These are phyloP conservation scores for Leptinotarsa haldemani DNA, from an alignment of 2,888 invertebrate species.

Conservation along the genomic window DNA sequence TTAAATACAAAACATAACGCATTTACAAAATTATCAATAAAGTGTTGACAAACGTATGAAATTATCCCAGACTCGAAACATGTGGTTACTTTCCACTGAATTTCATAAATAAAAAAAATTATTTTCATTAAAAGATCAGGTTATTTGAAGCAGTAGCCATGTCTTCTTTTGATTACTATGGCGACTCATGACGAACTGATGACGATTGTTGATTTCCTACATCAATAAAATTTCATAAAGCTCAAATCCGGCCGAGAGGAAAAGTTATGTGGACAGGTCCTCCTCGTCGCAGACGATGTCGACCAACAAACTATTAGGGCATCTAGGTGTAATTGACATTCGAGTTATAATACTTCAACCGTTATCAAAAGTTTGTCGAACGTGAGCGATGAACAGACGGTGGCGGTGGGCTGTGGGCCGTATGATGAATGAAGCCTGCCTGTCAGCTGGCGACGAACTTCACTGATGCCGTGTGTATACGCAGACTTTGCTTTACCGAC, in stretches of 20 bases:
- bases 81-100: no score
- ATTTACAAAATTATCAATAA: no score
- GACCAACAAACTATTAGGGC: slow-evolving; percentile 22
- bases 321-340: slow-evolving; percentile 60
- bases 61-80: no score
- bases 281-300: slow-evolving; percentile 1
- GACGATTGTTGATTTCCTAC: not conserved
- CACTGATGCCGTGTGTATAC: slow-evolving; percentile 38
- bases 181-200: no score
- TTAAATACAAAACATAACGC: no score
- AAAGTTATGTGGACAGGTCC: not conserved
- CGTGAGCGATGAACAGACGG: slow-evolving; percentile 54
- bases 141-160: no score
- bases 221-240: slow-evolving; percentile 16
- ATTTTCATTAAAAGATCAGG: no score
- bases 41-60: no score
- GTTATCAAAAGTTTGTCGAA: slow-evolving; percentile 63
- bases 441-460: slow-evolving; percentile 55
- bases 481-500: slow-evolving; percentile 31
- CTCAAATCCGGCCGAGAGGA: not conserved
- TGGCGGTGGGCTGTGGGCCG: slow-evolving; percentile 48
- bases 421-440: slow-evolving; percentile 57
- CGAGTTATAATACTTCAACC: slow-evolving; percentile 62
- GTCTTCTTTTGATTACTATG: no score
- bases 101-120: no score